phyloP scores from a whole-genome alignment of 2,888 invertebrate genomes.

The Autographa gamma region DNA sequence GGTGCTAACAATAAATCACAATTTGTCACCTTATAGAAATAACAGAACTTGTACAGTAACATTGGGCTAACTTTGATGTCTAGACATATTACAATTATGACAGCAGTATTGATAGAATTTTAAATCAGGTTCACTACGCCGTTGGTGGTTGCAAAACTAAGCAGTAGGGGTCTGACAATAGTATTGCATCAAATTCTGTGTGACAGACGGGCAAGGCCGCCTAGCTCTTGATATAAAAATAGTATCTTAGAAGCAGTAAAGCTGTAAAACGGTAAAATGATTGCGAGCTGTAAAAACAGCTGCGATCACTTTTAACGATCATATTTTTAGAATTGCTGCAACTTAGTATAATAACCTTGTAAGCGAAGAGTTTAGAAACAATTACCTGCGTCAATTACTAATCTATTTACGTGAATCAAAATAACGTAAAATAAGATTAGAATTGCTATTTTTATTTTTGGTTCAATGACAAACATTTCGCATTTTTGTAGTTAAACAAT shows the following conservation, averaged over 20 bases:
- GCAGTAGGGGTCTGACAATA: conserved; percentile 71
- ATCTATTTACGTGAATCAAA: conserved; percentile 45
- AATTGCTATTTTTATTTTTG: conserved; percentile 43
- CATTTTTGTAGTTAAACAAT: conserved; percentile 14
- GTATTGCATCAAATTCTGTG: conserved; percentile 74
- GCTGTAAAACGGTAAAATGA: conserved; percentile 58
- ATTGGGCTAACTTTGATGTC: conserved; percentile 48
- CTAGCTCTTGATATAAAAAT: conserved; percentile 66
- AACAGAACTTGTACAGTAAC: conserved; percentile 48
- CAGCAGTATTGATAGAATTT: conserved; percentile 33
- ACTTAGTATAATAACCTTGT: conserved; percentile 48
- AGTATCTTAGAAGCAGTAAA: conserved; percentile 58
- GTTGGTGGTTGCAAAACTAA: conserved; percentile 66
- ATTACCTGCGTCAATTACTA: conserved; percentile 38
- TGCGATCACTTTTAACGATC: conserved; percentile 43
- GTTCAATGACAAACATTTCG: conserved; percentile 24
- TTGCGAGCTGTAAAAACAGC: conserved; percentile 52
- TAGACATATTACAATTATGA: conserved; percentile 34
- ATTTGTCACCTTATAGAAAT: conserved; percentile 60
- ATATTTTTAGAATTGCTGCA: conserved; percentile 57
- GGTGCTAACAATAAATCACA: conserved; percentile 71
- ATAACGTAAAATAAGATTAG: conserved; percentile 26
- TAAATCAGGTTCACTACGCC: conserved; percentile 63
- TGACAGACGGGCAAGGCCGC: conserved; percentile 72
- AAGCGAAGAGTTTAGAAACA: conserved; percentile 48